A percentile compares a stretch with the other conserved stretches of the same genome.
Evolutionary conservation across 2,113 vertebrate genomes (phyloP).

Genomic region (Cephalopterus ornatus): DNA sequence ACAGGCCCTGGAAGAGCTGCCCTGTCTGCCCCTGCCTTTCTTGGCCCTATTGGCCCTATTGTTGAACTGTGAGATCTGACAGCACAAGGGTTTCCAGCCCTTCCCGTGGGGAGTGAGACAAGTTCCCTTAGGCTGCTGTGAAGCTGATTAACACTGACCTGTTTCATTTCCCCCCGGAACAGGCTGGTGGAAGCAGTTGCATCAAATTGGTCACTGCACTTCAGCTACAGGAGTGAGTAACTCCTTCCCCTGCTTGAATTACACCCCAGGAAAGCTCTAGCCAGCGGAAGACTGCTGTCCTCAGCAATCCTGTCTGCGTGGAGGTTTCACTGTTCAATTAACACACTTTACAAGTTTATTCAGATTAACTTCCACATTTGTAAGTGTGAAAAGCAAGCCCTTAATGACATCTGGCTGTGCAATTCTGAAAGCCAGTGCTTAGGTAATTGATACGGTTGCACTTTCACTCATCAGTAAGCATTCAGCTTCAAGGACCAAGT

Average conservation of each 20-base stretch:
- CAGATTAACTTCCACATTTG: background rate
- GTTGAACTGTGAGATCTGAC: background rate
- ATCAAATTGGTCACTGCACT: background rate
- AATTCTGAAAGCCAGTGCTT: background rate
- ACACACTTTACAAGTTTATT: background rate
- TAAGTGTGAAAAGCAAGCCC: background rate
- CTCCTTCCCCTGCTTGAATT: background rate
- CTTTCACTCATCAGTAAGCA: conserved; percentile 27
- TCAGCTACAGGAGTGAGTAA: background rate
- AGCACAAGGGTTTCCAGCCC: background rate
- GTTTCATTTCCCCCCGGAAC: background rate
- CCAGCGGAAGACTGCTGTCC: background rate
- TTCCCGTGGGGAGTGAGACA: background rate
- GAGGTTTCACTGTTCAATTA: background rate
- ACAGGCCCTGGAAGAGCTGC: background rate
- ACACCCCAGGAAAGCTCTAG: background rate
- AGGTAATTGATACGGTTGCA: background rate
- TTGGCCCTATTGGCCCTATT: background rate
- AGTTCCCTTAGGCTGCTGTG: background rate
- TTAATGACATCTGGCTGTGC: background rate
- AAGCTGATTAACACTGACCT: background rate
- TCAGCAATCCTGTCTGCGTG: background rate
- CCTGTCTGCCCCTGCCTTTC: background rate
- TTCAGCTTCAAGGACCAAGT: conserved; percentile 1
- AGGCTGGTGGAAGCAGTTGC: background rate